Evolutionary conservation across 1,140 invertebrate genomes (phyloP).

Genomic region (Drosophila erecta): DNA sequence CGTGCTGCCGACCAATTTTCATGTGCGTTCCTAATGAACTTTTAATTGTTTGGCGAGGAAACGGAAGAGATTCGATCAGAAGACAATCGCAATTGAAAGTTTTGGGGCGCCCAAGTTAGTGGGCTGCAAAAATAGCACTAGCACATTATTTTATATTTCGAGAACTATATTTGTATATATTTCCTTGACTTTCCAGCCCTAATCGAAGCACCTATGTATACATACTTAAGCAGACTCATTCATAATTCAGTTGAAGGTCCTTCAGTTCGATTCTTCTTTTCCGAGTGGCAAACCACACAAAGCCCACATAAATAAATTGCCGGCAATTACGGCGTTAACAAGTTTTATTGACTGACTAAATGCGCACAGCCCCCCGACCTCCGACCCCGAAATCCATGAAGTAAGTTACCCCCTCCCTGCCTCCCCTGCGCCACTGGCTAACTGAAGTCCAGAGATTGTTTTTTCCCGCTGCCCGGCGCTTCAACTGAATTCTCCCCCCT

Average conservation of each 20-base stretch:
- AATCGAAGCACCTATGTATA: too few species aligned
- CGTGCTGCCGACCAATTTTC: slow-evolving; percentile 63
- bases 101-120: too few species aligned
- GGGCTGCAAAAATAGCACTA: too few species aligned
- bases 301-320: slow-evolving; percentile 77
- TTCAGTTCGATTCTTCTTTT: slow-evolving; percentile 23
- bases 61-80: slow-evolving; percentile 63
- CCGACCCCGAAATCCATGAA: background rate
- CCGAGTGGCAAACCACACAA: slow-evolving; percentile 39
- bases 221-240: background rate
- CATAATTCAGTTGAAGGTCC: slow-evolving; percentile 18
- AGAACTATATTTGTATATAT: too few species aligned
- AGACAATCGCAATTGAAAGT: slow-evolving; percentile 47
- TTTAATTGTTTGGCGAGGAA: slow-evolving; percentile 70
- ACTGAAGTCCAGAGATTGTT: slow-evolving; percentile 51
- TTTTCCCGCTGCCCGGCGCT: slow-evolving; percentile 7
- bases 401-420: background rate
- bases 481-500: background rate
- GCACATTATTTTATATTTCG: too few species aligned
- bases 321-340: slow-evolving; percentile 80
- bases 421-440: slow-evolving; percentile 7
- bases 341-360: slow-evolving; percentile 83
- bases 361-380: slow-evolving; percentile 45
- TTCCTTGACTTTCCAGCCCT: background rate
- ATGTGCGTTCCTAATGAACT: slow-evolving; percentile 73